phyloP scores from a whole-genome alignment of 2,888 invertebrate species.

The Trilocha varians region DNA sequence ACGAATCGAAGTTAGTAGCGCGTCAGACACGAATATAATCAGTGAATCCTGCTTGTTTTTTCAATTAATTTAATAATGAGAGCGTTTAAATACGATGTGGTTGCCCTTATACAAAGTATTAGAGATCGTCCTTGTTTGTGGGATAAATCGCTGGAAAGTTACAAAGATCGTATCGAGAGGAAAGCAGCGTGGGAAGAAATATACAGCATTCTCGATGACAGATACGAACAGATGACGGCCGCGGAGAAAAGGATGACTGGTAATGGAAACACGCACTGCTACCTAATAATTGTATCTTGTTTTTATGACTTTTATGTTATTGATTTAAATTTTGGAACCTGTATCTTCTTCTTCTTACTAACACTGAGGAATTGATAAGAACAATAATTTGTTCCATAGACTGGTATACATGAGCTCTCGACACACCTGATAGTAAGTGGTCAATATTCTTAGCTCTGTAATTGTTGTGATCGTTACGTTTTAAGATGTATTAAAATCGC shows the following conservation, averaged over 20 bases:
- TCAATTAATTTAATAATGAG: conserved; percentile 30
- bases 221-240: conserved; percentile 42
- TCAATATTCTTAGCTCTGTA: no score
- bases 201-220: conserved; percentile 39
- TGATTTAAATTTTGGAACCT: no score
- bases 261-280: conserved; percentile 24
- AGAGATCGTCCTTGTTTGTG: conserved; percentile 50
- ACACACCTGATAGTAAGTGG: no score
- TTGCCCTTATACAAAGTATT: conserved; percentile 38
- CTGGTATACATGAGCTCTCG: no score
- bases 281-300: conserved; percentile 3
- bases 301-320: no score
- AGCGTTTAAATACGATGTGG: conserved; percentile 51
- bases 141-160: conserved; percentile 52
- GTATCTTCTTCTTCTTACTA: no score
- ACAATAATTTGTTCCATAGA: no score
- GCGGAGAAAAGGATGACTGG: conserved; percentile 44
- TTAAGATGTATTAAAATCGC: no score
- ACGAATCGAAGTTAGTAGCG: conserved; percentile 37
- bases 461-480: no score
- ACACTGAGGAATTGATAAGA: no score
- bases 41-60: conserved; percentile 16
- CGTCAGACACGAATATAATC: conserved; percentile 37
- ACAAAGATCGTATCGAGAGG: conserved; percentile 55
- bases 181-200: conserved; percentile 56